phyloP scores from a whole-genome alignment of 2,797 vertebrate genomes.

The Dipus sagitta region DNA sequence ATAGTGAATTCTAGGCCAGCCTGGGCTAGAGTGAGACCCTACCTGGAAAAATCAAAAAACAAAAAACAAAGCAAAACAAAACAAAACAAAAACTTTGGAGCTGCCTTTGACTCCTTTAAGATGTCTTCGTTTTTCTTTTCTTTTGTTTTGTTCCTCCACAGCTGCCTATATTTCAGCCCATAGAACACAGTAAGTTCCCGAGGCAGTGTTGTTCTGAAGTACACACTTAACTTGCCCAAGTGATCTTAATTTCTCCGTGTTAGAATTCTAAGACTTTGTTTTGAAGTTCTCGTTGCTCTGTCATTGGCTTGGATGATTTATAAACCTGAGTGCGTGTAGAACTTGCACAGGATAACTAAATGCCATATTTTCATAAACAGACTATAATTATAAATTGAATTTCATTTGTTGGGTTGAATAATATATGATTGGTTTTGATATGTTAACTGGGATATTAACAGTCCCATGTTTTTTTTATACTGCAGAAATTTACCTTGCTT shows the following conservation, averaged over 20 bases:
- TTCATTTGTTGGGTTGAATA: slow-evolving; percentile 15
- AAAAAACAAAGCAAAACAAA: too few relatives aligned
- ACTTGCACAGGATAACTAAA: background rate
- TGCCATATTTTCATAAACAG: slow-evolving; percentile 23
- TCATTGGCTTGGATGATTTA: slow-evolving; percentile 27
- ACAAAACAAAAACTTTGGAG: slow-evolving; percentile 2
- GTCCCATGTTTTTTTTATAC: background rate
- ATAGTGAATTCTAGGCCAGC: too few relatives aligned
- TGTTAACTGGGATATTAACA: background rate
- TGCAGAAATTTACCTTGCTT: slow-evolving; percentile 32
- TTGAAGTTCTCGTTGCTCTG: background rate
- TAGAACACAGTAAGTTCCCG: slow-evolving; percentile 34
- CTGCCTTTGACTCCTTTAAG: background rate
- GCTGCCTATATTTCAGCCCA: background rate
- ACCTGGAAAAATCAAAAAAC: too few relatives aligned
- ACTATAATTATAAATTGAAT: slow-evolving; percentile 31
- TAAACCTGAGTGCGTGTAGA: background rate
- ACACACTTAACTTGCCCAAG: background rate
- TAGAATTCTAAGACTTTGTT: background rate
- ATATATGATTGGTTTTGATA: background rate
- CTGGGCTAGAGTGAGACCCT: too few relatives aligned
- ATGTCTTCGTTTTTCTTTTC: background rate
- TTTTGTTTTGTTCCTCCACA: background rate
- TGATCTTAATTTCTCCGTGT: slow-evolving; percentile 3
- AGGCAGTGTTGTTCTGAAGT: slow-evolving; percentile 29